Percentiles rank a stretch among this genome's conserved stretches.
These are phyloP conservation scores for Leucopsar rothschildi DNA, from an alignment of 2,113 vertebrate species.

Conservation along the genomic window DNA sequence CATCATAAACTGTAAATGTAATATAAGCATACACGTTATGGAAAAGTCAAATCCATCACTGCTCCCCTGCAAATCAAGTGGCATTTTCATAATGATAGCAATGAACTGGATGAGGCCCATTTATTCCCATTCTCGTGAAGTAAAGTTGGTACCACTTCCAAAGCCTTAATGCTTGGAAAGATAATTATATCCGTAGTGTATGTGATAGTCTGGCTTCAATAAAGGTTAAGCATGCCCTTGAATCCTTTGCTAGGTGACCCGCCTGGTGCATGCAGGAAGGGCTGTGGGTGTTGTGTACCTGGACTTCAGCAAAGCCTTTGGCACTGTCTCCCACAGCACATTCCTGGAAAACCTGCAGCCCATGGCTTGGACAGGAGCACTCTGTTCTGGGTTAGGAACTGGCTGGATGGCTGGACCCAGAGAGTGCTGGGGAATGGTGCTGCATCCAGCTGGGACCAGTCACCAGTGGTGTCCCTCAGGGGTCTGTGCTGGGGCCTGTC, in stretches of 20 bases:
- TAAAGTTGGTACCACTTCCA: not conserved
- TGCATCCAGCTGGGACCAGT: not conserved
- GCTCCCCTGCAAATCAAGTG: not conserved
- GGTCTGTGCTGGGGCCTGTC: not conserved
- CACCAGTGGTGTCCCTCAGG: not conserved
- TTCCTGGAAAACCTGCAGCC: not conserved
- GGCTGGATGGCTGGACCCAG: rapidly evolving
- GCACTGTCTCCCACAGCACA: not conserved
- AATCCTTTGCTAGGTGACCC: not conserved
- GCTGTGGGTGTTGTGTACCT: not conserved
- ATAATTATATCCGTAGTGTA: rapidly evolving
- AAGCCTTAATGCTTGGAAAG: not conserved
- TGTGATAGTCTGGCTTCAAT: not conserved
- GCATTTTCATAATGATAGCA: not conserved
- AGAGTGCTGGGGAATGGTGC: rapidly evolving
- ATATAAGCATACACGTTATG: not conserved
- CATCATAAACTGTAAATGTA: not conserved
- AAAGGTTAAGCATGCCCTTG: not conserved
- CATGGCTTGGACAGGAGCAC: not conserved
- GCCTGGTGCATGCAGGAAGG: rapidly evolving
- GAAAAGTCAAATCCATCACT: not conserved
- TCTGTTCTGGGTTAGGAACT: not conserved
- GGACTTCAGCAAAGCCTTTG: not conserved
- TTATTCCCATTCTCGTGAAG: not conserved
- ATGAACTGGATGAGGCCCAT: not conserved